Conservation (phyloP, 2,797 vertebrate genomes). For the Potorous gilbertii region DNA sequence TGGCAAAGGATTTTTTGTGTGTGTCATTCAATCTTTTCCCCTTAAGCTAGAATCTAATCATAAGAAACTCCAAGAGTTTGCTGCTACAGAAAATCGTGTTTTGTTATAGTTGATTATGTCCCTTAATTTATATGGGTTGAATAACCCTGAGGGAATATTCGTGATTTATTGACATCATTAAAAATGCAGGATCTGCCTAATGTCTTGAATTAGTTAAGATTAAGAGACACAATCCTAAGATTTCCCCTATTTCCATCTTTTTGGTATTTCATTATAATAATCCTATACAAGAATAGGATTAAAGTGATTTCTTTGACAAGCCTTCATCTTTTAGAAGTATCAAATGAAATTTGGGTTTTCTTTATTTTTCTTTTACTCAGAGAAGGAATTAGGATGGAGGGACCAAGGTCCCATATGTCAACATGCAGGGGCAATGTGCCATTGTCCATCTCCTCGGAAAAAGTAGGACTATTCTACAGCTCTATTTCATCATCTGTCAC, state of each 20-base stretch:
- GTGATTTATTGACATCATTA: background rate
- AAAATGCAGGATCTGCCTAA: background rate
- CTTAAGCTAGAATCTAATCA: background rate
- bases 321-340: slow-evolving; percentile 29
- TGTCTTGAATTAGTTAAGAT: background rate
- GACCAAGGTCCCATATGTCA: background rate
- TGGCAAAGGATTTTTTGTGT: background rate
- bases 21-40: background rate
- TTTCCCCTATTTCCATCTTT: background rate
- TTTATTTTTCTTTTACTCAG: background rate
- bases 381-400: slow-evolving; percentile 1
- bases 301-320: slow-evolving; percentile 22
- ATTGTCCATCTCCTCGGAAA: background rate
- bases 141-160: background rate
- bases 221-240: background rate
- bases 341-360: background rate
- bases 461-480: background rate
- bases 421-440: background rate
- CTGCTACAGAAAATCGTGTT: background rate
- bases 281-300: background rate
- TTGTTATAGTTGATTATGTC: background rate
- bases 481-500: background rate
- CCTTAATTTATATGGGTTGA: background rate
- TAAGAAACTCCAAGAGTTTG: background rate
- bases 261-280: background rate